These are phyloP conservation scores for Achlya flavicornis DNA, from an alignment of 2,888 invertebrate species.

Conservation along the genomic window DNA sequence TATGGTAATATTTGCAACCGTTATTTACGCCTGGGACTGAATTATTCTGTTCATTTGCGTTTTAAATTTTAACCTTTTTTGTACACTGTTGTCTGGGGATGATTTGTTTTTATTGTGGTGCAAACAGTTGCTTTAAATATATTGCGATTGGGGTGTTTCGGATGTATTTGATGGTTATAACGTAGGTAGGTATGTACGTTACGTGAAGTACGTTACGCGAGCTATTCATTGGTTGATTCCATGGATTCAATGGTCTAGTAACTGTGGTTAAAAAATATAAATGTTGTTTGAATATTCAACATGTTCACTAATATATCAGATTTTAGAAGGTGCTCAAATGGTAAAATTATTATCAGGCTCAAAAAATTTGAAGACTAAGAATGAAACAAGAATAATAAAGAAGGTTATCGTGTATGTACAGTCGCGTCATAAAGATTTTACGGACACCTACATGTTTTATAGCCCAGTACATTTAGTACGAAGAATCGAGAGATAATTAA, in stretches of 20 bases:
- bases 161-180: conserved; percentile 19
- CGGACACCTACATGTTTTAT: conserved; percentile 41
- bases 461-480: conserved; percentile 37
- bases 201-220: not conserved
- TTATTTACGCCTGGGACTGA: conserved; percentile 22
- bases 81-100: conserved; percentile 14
- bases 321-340: no score
- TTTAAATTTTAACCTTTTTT: conserved; percentile 22
- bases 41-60: conserved; percentile 25
- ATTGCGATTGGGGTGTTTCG: not conserved
- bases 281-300: no score
- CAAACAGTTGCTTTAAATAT: conserved; percentile 12
- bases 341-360: not conserved
- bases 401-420: conserved; percentile 27
- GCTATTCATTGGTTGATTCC: not conserved
- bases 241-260: no score
- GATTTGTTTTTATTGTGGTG: conserved; percentile 21
- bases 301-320: no score
- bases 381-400: conserved; percentile 1
- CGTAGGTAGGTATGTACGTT: no score
- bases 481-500: conserved; percentile 38
- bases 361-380: not conserved
- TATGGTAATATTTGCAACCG: conserved; percentile 22
- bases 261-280: no score
- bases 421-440: conserved; percentile 39